Evolutionary conservation across 2,797 vertebrate genomes (phyloP), one percentile per base, ranked within the genome.

Genomic region (Streptopelia turtur): DNA sequence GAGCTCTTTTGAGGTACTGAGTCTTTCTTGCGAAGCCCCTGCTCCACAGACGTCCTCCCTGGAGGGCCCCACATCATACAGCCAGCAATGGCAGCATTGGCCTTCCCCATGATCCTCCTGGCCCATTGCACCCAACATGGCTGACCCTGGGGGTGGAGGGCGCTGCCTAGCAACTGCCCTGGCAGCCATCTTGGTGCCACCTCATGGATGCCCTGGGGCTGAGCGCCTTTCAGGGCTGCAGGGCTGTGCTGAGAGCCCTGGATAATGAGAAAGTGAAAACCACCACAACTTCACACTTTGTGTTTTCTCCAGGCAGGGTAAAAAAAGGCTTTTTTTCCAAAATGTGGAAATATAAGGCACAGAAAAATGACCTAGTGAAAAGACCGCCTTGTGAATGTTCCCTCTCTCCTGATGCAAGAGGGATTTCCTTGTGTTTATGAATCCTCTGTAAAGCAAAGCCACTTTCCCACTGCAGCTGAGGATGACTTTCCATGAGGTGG

Each of bases 11-110:
- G 33, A 0, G 0, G 16, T 16, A 14, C 0, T 12, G 20, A 76
- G 25, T 31, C 65, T 61, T 53, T 28, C 16, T 65, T 24, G 41
- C 2, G 13, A 85, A 90, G 50, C 31, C 33, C 5, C 35, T 61
- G 49, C n/a, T 27, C 37, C 37, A 23, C 0, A 0, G 37, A 47
- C 13, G 14, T 0, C 0, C 50, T 59, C 43, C 24, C 7, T 27
- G 65, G 37, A 52, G 25, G 30, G 18, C 21, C 23, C 55, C 1
- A 4, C 24, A 5, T 17, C 3, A 1, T 13, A n/a, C 41, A 25
- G 5, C 2, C 25, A 13, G 3, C 1, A 0, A 16, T 31, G 31
- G 15, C 0, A 3, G 7, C 2, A 0, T 1, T 57, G 22, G 15
- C 59, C 55, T 64, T 76, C 50, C 49, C 43, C 9, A 11, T 16